A percentile compares a stretch with the other conserved stretches of the same genome.
phyloP scores from a whole-genome alignment of 2,888 invertebrate genomes.

The Apodemia duryi region DNA sequence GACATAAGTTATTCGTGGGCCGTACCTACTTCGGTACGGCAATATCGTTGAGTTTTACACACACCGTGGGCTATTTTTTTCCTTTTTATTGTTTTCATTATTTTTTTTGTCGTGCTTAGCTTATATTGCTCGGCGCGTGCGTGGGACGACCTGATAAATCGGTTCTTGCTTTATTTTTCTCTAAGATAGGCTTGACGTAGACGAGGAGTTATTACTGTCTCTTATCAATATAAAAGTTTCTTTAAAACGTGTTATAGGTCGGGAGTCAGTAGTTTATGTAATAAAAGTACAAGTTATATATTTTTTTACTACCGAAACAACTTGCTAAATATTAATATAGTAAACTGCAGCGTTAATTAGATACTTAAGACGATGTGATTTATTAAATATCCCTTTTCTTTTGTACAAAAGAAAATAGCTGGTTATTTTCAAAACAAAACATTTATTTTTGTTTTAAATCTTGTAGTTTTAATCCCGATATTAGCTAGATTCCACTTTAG shows the following conservation, averaged over 20 bases:
- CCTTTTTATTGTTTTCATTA: slow-evolving; percentile 50
- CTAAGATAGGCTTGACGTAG: slow-evolving; percentile 62
- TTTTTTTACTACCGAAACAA: neutral
- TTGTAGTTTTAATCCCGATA: neutral
- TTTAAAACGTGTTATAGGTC: slow-evolving; percentile 40
- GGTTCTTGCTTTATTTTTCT: slow-evolving; percentile 65
- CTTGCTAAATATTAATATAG: neutral
- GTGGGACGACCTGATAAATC: slow-evolving; percentile 74
- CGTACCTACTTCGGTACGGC: slow-evolving; percentile 51
- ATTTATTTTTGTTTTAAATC: neutral
- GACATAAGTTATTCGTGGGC: slow-evolving; percentile 71
- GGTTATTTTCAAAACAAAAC: slow-evolving; percentile 3
- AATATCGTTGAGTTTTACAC: slow-evolving; percentile 78
- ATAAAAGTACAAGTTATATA: neutral
- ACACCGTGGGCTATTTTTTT: slow-evolving; percentile 54
- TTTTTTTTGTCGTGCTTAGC: slow-evolving; percentile 64
- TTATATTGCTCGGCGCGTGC: slow-evolving; percentile 64
- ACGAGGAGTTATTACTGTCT: slow-evolving; percentile 57
- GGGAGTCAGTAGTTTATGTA: neutral
- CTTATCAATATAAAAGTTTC: slow-evolving; percentile 52
- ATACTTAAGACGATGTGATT: slow-evolving; percentile 41
- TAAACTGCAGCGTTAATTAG: neutral
- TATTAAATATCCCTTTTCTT: slow-evolving; percentile 12
- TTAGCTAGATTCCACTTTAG: neutral
- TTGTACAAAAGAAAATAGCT: slow-evolving; percentile 18